Conservation (phyloP, 2,888 invertebrate species). For the Tillus elongatus region DNA sequence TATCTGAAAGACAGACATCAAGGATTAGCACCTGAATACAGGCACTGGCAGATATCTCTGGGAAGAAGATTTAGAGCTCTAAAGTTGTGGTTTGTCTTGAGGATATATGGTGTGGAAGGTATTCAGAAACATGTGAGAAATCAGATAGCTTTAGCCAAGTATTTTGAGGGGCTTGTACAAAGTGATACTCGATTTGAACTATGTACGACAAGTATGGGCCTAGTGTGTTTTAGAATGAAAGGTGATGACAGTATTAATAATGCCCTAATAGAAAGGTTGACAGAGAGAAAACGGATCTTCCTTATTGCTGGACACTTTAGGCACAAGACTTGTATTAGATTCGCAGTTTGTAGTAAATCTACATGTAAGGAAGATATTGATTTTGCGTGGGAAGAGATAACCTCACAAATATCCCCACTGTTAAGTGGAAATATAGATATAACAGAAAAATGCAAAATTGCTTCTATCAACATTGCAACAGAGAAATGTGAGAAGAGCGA, state of each 20-base stretch:
- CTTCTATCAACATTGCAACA: too few species aligned
- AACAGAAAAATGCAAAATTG: too few species aligned
- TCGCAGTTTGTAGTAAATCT: slow-evolving; percentile 70
- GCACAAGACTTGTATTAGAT: slow-evolving; percentile 63
- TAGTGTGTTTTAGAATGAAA: slow-evolving; percentile 85
- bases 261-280: slow-evolving; percentile 60
- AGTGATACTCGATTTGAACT: slow-evolving; percentile 73
- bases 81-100: slow-evolving; percentile 86
- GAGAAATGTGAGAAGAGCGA: too few species aligned
- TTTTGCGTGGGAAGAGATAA: slow-evolving; percentile 52
- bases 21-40: slow-evolving; percentile 51
- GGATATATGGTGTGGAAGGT: slow-evolving; percentile 73
- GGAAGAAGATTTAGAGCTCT: slow-evolving; percentile 83
- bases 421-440: too few species aligned
- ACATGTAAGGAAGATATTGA: slow-evolving; percentile 63
- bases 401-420: too few species aligned
- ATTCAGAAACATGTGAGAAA: slow-evolving; percentile 68
- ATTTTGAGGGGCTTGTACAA: slow-evolving; percentile 67
- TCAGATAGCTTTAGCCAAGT: slow-evolving; percentile 64
- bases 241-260: slow-evolving; percentile 63
- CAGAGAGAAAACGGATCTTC: slow-evolving; percentile 68
- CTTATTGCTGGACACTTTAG: slow-evolving; percentile 68
- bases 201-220: slow-evolving; percentile 44
- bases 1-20: slow-evolving; percentile 74
- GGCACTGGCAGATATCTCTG: slow-evolving; percentile 84